phyloP scores from a whole-genome alignment of 2,888 invertebrate species.

The Siphonodentalium dalli region DNA sequence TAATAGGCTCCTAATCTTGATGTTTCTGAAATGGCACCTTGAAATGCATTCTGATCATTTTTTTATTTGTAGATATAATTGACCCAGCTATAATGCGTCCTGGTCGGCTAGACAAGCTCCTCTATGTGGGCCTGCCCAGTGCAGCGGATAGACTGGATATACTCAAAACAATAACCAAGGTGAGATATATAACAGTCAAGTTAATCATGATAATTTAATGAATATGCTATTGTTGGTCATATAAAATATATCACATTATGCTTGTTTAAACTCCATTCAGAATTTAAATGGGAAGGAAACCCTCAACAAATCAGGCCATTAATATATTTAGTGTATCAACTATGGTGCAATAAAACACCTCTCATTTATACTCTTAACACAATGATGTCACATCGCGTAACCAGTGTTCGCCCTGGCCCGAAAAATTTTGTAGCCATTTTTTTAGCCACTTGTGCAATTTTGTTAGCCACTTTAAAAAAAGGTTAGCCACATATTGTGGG shows the following conservation, averaged over 20 bases:
- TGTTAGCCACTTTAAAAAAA: too few species aligned
- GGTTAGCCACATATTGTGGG: too few species aligned
- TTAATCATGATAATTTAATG: not conserved
- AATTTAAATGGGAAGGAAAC: not conserved
- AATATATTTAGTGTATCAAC: not conserved
- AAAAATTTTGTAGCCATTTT: too few species aligned
- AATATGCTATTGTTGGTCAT: not conserved
- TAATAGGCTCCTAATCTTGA: not conserved
- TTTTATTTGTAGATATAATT: conserved; percentile 75
- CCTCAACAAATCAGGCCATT: not conserved
- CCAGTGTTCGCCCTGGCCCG: too few species aligned
- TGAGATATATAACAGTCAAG: conserved; percentile 48
- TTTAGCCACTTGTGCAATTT: too few species aligned
- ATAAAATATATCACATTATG: not conserved
- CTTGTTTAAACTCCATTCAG: not conserved
- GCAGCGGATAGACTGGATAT: conserved; percentile 85
- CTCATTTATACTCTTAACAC: too few species aligned
- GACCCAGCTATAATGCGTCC: conserved; percentile 92
- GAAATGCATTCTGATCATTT: not conserved
- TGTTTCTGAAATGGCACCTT: not conserved
- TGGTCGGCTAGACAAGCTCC: conserved; percentile 69
- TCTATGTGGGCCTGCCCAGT: conserved; percentile 73
- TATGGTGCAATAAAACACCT: not conserved
- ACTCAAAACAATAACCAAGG: conserved; percentile 86
- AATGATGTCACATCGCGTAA: too few species aligned